Evolutionary conservation across 2,888 invertebrate genomes (phyloP).

Genomic region (Pristionchus entomophagus): DNA sequence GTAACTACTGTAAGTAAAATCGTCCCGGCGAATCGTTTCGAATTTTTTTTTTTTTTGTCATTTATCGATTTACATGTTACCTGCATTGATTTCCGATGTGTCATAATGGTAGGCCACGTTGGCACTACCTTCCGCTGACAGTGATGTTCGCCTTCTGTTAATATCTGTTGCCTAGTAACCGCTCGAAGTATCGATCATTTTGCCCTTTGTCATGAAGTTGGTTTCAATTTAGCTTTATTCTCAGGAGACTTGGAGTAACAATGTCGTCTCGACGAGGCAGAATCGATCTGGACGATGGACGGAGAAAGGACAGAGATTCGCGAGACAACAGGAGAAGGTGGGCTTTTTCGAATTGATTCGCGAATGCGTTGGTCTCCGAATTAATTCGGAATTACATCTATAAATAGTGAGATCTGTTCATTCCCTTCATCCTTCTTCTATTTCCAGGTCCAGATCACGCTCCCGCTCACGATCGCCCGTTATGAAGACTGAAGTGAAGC

Average conservation of each 20-base stretch:
- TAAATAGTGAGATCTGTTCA: no score
- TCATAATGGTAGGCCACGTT: neutral
- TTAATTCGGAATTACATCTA: no score
- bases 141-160: neutral
- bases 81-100: neutral
- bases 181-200: neutral
- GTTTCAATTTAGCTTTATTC: neutral
- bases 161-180: conserved; percentile 30
- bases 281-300: conserved; percentile 61
- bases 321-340: conserved; percentile 48
- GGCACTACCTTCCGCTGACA: neutral
- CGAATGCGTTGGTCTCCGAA: no score
- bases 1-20: neutral
- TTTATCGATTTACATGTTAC: neutral
- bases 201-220: neutral
- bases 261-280: conserved; percentile 66
- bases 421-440: no score
- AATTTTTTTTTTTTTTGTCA: neutral
- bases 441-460: conserved; percentile 12
- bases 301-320: conserved; percentile 57
- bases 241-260: conserved; percentile 40
- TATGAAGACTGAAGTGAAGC: neutral
- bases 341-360: neutral
- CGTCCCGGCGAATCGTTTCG: neutral
- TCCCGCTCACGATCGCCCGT: conserved; percentile 50